Evolutionary conservation across 2,888 invertebrate genomes (phyloP).

Genomic region (Patella pellucida): DNA sequence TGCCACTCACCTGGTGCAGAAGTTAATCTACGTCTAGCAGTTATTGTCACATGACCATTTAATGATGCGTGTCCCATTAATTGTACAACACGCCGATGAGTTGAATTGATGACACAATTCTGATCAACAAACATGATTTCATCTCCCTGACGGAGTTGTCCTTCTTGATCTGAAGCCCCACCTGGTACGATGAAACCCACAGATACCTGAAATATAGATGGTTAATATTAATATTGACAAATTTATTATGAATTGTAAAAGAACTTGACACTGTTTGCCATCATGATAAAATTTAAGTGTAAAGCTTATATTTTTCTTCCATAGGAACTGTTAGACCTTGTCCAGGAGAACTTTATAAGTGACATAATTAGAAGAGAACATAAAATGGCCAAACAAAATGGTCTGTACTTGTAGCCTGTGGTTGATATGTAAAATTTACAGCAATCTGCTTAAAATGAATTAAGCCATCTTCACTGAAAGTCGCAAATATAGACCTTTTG

Average conservation of each 20-base stretch:
- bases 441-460: too few species aligned
- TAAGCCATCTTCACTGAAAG: too few species aligned
- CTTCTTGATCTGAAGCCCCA: slow-evolving; percentile 93
- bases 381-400: too few species aligned
- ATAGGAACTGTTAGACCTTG: neutral
- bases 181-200: slow-evolving; percentile 97
- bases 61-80: slow-evolving; percentile 90
- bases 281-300: neutral
- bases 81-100: slow-evolving; percentile 93
- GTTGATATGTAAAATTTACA: too few species aligned
- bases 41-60: slow-evolving; percentile 87
- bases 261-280: neutral
- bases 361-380: too few species aligned
- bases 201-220: slow-evolving; percentile 78
- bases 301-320: neutral
- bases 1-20: slow-evolving; percentile 28
- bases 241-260: neutral
- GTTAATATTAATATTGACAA: neutral
- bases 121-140: slow-evolving; percentile 95
- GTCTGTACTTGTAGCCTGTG: too few species aligned
- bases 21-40: slow-evolving; percentile 77
- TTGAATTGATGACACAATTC: slow-evolving; percentile 84
- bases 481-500: too few species aligned
- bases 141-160: slow-evolving; percentile 90
- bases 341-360: neutral